phyloP scores from a whole-genome alignment of 2,888 invertebrate genomes.

The Pristionchus mayeri region DNA sequence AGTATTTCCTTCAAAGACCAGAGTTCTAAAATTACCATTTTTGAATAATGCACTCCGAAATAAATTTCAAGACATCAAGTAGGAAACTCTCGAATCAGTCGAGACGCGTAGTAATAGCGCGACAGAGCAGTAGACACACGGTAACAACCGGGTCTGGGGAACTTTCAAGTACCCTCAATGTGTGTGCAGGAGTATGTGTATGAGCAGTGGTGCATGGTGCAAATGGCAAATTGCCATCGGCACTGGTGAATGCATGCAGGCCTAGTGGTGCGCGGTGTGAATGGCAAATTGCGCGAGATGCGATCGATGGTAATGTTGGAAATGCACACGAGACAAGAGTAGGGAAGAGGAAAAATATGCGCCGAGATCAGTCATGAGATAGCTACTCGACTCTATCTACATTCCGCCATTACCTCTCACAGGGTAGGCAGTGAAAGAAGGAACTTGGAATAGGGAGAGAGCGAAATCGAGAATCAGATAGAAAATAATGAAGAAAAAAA shows the following conservation, averaged over 20 bases:
- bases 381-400: too few relatives aligned
- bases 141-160: conserved; percentile 30
- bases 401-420: too few relatives aligned
- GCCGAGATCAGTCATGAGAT: too few relatives aligned
- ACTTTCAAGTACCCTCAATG: conserved; percentile 14
- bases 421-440: too few relatives aligned
- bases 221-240: neutral
- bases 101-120: neutral
- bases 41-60: too few relatives aligned
- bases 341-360: too few relatives aligned
- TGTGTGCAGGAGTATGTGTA: neutral
- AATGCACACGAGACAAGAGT: neutral
- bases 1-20: too few relatives aligned
- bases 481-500: too few relatives aligned
- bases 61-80: too few relatives aligned
- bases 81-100: neutral
- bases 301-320: neutral
- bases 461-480: too few relatives aligned
- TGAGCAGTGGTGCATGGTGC: conserved; percentile 19
- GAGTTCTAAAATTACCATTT: too few relatives aligned
- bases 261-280: neutral
- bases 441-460: too few relatives aligned
- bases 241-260: neutral
- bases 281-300: neutral
- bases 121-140: neutral